Base-by-base conservation (phyloP, 1,140 invertebrate genomes). In the Arion vulgaris region DNA sequence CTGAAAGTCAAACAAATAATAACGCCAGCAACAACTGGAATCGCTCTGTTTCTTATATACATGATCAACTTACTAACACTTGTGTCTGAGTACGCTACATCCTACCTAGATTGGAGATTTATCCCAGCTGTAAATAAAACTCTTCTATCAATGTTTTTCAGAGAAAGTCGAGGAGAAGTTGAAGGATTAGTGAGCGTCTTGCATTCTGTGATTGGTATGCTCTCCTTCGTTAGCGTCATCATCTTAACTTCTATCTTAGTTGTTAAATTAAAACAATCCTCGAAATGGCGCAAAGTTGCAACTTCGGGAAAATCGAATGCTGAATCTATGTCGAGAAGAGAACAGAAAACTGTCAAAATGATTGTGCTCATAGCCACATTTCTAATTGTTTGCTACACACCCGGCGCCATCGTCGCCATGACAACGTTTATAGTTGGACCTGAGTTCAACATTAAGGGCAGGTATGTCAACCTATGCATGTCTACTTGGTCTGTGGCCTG, bases 1-100 rank as follows among this genome's bases (percentile, higher is more conserved):
- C 28, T 72, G 39, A 72, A 72, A 72, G 71, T 72, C 2, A 72
- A 72, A n/a, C 36, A 72, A 19, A 72, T 72, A 36, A 39, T 72
- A n/a, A 72, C 71, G 9, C 71, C 36, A n/a, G 11, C 36, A 19
- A 39, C 7, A 19, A 45, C 39, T 72, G 26, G 15, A 9, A 17
- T 39, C 19, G 38, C 26, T 39, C 15, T 72, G 2, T 39, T 19
- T n/a, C 23, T 72, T 7, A 72, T 72, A 23, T 39, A 19, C 9
- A 19, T 72, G 19, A n/a, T 72, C 36, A 45, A 41, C 28, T 1
- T 72, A 41, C 5, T 39, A 19, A 72, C 36, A 5, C 36, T 45
- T 17, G 71, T 45, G 7, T 28, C 71, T 23, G 71, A 39, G 28
- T 72, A 72, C n/a, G 23, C 36, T n/a, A 72, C 71, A 11, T 41